Conservation (phyloP, 2,888 invertebrate species). For the Thereva unica region DNA sequence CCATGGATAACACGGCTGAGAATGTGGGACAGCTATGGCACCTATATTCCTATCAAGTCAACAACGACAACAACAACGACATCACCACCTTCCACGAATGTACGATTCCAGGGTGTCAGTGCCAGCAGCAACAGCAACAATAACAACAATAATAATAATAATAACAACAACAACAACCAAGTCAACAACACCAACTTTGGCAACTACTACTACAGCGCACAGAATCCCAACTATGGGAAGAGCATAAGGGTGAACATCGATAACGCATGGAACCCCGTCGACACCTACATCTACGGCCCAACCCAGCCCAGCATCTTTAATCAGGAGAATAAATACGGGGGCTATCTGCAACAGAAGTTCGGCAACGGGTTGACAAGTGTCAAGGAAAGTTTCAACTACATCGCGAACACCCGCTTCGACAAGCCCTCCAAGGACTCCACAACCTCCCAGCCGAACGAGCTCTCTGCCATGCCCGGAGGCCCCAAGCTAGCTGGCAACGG, state of each 20-base stretch:
- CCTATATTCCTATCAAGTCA: constrained; percentile 57
- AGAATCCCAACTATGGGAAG: constrained; percentile 56
- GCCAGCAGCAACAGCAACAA: constrained; percentile 42
- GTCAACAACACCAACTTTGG: constrained; percentile 53
- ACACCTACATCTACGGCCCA: constrained; percentile 58
- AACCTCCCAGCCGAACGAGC: constrained; percentile 30
- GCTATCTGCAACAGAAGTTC: constrained; percentile 52
- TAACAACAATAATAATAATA: constrained; percentile 53
- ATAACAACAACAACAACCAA: constrained; percentile 53
- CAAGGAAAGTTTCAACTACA: constrained; percentile 56
- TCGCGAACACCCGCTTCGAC: constrained; percentile 48
- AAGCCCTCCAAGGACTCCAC: constrained; percentile 41
- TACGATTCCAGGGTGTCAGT: constrained; percentile 40
- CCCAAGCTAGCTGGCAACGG: constrained; percentile 38
- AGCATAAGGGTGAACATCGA: constrained; percentile 57
- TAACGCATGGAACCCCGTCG: constrained; percentile 59
- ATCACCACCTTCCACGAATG: constrained; percentile 46
- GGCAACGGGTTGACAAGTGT: constrained; percentile 50
- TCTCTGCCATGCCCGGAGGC: constrained; percentile 38
- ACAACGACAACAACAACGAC: constrained; percentile 55
- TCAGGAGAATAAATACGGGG: constrained; percentile 58
- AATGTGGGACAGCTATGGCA: constrained; percentile 74
- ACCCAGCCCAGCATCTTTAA: constrained; percentile 59
- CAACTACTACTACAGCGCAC: constrained; percentile 57
- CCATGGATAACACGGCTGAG: constrained; percentile 72